Evolutionary conservation across 2,797 vertebrate species (phyloP).

Genomic region (Choloepus didactylus): DNA sequence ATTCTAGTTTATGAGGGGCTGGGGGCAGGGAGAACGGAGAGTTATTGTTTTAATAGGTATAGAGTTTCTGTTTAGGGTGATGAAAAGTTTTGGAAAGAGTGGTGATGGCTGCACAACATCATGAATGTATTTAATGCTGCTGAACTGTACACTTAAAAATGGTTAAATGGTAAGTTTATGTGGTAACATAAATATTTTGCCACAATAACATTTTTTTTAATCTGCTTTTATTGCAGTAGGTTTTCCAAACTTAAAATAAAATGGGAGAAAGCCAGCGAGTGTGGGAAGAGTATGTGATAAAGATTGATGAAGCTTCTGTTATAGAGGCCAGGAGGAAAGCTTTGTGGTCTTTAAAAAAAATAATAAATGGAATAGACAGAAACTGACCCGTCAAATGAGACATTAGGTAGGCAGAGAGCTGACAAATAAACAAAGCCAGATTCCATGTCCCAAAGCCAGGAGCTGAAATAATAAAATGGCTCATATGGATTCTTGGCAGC

Average conservation of each 20-base stretch:
- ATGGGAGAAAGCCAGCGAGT: background rate
- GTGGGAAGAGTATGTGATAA: background rate
- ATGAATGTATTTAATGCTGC: no score
- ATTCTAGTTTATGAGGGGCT: no score
- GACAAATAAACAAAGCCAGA: background rate
- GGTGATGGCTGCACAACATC: no score
- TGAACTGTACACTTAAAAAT: no score
- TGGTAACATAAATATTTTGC: no score
- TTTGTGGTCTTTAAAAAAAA: background rate
- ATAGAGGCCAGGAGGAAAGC: conserved; percentile 25
- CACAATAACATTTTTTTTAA: no score
- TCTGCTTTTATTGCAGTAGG: background rate
- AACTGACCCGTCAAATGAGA: background rate
- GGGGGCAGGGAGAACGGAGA: no score
- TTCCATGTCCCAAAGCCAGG: background rate
- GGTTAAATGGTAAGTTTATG: no score
- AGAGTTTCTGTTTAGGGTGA: no score
- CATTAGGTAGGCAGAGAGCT: background rate
- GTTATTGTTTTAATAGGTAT: no score
- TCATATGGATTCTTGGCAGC: background rate
- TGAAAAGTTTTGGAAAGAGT: no score
- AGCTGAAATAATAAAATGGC: background rate
- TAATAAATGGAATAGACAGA: conserved; percentile 12
- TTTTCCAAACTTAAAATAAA: conserved; percentile 61
- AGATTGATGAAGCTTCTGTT: conserved; percentile 5